Evolutionary conservation across 2,113 vertebrate genomes (phyloP).

Genomic region (Terrapene triunguis): DNA sequence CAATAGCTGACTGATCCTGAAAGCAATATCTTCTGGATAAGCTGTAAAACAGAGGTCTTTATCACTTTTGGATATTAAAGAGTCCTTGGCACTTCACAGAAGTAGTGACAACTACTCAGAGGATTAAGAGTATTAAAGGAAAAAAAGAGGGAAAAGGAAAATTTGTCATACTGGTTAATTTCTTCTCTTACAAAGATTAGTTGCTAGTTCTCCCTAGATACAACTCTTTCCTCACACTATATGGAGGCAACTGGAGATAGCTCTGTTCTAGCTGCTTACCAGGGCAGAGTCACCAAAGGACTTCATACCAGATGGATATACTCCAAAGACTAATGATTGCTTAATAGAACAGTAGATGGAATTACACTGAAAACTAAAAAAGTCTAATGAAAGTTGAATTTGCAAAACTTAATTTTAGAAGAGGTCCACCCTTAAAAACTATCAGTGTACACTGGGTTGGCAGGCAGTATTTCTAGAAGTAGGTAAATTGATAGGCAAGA

Average conservation of each 20-base stretch:
- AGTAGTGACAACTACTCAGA: not conserved
- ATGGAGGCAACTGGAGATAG: not conserved
- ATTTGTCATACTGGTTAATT: not conserved
- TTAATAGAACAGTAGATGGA: not conserved
- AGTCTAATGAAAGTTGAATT: not conserved
- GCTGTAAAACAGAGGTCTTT: not conserved
- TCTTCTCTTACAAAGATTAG: not conserved
- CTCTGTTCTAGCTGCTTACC: not conserved
- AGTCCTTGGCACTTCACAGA: not conserved
- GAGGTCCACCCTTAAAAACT: not conserved
- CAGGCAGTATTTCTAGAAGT: fast-evolving
- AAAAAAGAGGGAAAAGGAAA: not conserved
- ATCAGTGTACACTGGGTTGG: not conserved
- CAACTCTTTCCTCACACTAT: not conserved
- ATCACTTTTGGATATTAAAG: not conserved
- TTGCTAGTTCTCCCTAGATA: not conserved
- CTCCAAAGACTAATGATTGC: not conserved
- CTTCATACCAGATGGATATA: not conserved
- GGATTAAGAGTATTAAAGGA: not conserved
- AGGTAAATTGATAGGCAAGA: not conserved
- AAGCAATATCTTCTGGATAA: not conserved
- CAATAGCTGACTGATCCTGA: not conserved
- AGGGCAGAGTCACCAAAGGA: not conserved
- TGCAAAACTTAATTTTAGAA: not conserved
- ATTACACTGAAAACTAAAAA: not conserved